phyloP scores from a whole-genome alignment of 1,140 invertebrate species.

The Drosophila aff. region DNA sequence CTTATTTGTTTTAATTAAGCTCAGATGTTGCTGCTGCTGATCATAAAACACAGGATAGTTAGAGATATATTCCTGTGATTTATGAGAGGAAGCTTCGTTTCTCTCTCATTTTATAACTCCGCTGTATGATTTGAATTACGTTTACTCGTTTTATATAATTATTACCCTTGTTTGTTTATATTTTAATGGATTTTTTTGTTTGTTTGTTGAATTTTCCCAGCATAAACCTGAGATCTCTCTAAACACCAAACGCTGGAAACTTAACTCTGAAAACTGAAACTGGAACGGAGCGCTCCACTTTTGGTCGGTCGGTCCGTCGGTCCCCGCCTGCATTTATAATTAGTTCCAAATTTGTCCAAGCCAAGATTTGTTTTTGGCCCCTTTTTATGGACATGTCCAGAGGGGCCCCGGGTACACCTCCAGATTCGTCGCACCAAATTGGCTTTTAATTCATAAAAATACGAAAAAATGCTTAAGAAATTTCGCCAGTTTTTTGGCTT shows the following conservation, averaged over 20 bases:
- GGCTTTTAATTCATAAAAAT: conserved; percentile 73
- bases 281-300: conserved; percentile 50
- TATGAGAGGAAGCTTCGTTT: background rate
- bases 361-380: conserved; percentile 57
- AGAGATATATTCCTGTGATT: background rate
- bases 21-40: background rate
- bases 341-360: conserved; percentile 77
- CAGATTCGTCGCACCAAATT: conserved; percentile 60
- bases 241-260: conserved; percentile 13
- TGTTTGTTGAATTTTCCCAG: background rate
- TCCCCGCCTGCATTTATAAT: conserved; percentile 76
- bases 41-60: background rate
- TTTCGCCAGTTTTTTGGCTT: conserved; percentile 28
- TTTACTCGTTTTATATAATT: background rate
- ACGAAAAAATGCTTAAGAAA: conserved; percentile 25
- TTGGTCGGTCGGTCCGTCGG: conserved; percentile 47
- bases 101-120: background rate
- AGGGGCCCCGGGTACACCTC: conserved; percentile 33
- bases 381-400: conserved; percentile 69
- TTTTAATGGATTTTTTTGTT: background rate
- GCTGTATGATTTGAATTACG: background rate
- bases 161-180: background rate
- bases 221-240: background rate
- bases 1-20: conserved; percentile 19
- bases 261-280: conserved; percentile 44